Conservation (phyloP, 2,113 vertebrate genomes). For the Muntiacus muntjak region DNA sequence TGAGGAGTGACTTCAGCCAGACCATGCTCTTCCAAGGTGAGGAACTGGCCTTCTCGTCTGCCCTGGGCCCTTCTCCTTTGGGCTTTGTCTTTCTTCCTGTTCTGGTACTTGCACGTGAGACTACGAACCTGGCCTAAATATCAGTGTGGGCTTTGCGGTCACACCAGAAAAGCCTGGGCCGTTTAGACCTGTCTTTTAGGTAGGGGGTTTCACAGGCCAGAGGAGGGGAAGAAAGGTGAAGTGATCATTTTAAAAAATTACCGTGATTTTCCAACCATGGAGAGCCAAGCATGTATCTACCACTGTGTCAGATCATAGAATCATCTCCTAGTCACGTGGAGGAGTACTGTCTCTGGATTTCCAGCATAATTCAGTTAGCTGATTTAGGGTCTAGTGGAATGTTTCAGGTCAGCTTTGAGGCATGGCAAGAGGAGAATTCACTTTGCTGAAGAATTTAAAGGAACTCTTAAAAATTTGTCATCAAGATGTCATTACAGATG, state of each 20-base stretch:
- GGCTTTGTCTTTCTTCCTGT: not conserved
- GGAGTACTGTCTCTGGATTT: not conserved
- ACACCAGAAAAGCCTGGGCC: not conserved
- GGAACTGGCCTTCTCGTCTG: not conserved
- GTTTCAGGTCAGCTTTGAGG: not conserved
- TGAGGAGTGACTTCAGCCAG: slow-evolving; percentile 99
- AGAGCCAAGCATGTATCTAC: not conserved
- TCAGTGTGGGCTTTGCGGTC: not conserved
- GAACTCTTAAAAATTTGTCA: not conserved
- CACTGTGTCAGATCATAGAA: not conserved
- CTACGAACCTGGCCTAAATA: not conserved
- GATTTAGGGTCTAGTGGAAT: not conserved
- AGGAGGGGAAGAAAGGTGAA: not conserved
- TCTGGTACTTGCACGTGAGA: not conserved
- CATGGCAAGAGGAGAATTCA: not conserved
- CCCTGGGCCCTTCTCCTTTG: accelerated
- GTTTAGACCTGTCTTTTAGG: not conserved
- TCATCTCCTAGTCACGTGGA: accelerated
- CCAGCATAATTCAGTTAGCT: not conserved
- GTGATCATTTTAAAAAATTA: not conserved
- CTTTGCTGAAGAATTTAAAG: not conserved
- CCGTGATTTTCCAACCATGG: not conserved
- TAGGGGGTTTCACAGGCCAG: not conserved
- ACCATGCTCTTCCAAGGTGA: slow-evolving; percentile 98
- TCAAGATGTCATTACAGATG: not conserved